A percentile compares a stretch with the other conserved stretches of the same genome.
Conservation (phyloP, 2,797 vertebrate species). For the Danio aesculapii region DNA sequence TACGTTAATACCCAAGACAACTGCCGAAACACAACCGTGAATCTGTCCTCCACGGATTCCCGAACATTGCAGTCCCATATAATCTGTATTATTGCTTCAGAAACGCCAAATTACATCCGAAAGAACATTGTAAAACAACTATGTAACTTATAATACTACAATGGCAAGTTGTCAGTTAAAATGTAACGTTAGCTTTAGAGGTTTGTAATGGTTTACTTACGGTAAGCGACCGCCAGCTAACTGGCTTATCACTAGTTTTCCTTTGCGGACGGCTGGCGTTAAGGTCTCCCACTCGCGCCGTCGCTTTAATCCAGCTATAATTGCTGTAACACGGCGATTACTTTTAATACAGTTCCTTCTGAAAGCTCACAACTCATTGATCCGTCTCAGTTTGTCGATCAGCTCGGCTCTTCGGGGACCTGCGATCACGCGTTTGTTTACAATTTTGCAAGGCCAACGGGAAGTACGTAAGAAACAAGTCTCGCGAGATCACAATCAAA, state of each 20-base stretch:
- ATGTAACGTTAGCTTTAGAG: background rate
- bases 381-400: background rate
- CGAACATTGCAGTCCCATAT: background rate
- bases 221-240: slow-evolving; percentile 11
- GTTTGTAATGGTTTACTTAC: slow-evolving; percentile 6
- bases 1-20: no score
- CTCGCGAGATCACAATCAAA: background rate
- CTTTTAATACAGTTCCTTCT: background rate
- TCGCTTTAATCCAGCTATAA: background rate
- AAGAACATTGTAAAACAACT: background rate
- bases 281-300: background rate
- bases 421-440: slow-evolving; percentile 35
- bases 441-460: slow-evolving; percentile 9
- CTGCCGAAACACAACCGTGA: background rate
- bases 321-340: background rate
- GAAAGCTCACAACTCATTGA: background rate
- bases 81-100: background rate
- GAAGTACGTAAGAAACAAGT: slow-evolving; percentile 4
- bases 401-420: background rate
- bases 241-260: slow-evolving; percentile 8
- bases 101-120: background rate
- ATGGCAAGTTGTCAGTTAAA: background rate
- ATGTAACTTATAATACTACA: background rate
- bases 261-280: background rate
- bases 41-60: background rate